Conservation (phyloP, 2,888 invertebrate genomes). For the Calameuta pallipes region DNA sequence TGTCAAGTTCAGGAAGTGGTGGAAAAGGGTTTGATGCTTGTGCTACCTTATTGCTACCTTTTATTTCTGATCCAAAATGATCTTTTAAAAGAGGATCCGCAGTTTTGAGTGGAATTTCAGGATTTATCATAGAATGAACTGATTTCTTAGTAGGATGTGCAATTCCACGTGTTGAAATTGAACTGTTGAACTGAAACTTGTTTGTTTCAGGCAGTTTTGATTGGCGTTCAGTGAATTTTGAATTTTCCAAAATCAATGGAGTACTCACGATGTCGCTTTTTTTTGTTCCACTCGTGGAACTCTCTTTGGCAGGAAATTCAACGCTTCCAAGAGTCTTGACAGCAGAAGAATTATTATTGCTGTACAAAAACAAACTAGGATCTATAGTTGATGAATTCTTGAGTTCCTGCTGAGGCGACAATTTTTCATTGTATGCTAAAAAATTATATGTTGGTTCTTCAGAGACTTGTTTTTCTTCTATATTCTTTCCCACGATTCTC, state of each 20-base stretch:
- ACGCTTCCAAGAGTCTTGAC: not conserved
- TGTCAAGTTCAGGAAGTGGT: not conserved
- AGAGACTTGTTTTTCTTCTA: not conserved
- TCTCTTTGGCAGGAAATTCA: not conserved
- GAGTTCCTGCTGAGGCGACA: not conserved
- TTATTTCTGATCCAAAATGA: not conserved
- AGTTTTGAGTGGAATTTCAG: not conserved
- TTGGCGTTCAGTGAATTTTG: not conserved
- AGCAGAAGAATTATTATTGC: not conserved
- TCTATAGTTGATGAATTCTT: not conserved
- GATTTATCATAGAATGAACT: not conserved
- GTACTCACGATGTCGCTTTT: not conserved
- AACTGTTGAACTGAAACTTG: not conserved
- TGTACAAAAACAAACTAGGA: not conserved
- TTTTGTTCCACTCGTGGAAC: not conserved
- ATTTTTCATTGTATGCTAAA: not conserved
- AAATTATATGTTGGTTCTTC: not conserved
- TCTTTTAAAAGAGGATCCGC: not conserved
- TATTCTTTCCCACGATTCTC: constrained; percentile 23
- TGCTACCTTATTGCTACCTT: not conserved
- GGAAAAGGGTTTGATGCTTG: not conserved
- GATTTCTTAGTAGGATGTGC: not conserved
- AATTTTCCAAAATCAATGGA: not conserved
- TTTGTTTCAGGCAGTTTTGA: not conserved
- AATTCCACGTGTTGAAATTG: not conserved